Conservation (phyloP, 2,797 vertebrate species). For the Galago senegalensis region DNA sequence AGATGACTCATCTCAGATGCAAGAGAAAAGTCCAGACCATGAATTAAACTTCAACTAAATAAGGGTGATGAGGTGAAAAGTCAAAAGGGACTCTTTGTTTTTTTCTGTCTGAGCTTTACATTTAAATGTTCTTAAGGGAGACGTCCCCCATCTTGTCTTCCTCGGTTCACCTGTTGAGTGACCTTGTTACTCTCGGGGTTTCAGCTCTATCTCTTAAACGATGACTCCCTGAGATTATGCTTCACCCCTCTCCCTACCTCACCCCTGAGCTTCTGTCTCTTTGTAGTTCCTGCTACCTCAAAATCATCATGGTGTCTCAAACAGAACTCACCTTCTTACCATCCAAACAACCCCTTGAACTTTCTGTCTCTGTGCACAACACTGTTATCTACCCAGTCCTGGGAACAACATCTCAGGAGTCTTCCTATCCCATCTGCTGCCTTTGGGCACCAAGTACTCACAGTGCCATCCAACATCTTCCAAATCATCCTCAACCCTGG, state of each 20-base stretch:
- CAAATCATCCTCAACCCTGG: not conserved
- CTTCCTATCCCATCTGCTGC: not conserved
- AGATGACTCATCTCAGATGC: slow-evolving; percentile 50
- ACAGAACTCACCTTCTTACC: not conserved
- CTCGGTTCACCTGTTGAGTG: not conserved
- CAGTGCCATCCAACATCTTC: not conserved
- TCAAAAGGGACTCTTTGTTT: not conserved
- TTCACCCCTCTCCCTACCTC: no score
- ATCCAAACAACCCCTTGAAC: not conserved
- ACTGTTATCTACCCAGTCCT: not conserved
- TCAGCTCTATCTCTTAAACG: not conserved
- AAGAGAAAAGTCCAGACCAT: slow-evolving; percentile 16
- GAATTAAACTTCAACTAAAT: slow-evolving; percentile 73
- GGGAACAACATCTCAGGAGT: not conserved
- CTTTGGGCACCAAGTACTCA: not conserved
- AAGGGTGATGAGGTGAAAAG: slow-evolving; percentile 32
- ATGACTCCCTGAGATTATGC: not conserved
- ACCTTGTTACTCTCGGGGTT: not conserved
- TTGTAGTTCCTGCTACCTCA: not conserved
- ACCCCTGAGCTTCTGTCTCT: not conserved
- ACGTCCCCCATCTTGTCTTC: not conserved
- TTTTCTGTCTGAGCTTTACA: slow-evolving; percentile 29
- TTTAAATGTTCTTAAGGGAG: not conserved
- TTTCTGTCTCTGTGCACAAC: not conserved
- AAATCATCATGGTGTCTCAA: not conserved